phyloP scores from a whole-genome alignment of 2,888 invertebrate species.

The Drosophila yooni region DNA sequence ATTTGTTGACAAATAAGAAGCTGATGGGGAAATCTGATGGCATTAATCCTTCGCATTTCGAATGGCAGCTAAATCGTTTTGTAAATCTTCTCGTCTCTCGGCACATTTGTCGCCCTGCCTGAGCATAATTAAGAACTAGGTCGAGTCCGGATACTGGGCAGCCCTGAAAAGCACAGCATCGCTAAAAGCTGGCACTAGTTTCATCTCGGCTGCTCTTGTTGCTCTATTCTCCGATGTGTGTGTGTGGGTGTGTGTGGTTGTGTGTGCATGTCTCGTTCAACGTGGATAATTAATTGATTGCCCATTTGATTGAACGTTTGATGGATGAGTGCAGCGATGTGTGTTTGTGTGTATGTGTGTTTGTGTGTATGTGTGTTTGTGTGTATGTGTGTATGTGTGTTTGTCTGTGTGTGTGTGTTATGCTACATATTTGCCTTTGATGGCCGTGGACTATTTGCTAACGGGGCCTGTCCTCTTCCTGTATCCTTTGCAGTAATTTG shows the following conservation, averaged over 20 bases:
- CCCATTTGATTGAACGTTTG: constrained; percentile 73
- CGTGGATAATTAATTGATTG: constrained; percentile 74
- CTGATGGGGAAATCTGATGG: background rate
- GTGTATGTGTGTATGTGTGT: constrained; percentile 1
- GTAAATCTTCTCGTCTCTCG: background rate
- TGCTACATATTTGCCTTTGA: constrained; percentile 29
- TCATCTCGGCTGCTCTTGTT: constrained; percentile 9
- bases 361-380: constrained; percentile 13
- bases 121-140: constrained; percentile 59
- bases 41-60: constrained; percentile 9
- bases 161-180: constrained; percentile 33
- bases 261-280: constrained; percentile 26
- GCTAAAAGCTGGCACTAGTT: constrained; percentile 7
- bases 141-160: constrained; percentile 49
- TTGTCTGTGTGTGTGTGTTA: constrained; percentile 8
- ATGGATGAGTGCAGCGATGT: constrained; percentile 49
- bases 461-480: constrained; percentile 18
- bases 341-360: constrained; percentile 16
- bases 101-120: constrained; percentile 26
- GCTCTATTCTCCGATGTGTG: background rate
- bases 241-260: background rate
- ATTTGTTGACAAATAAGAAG: background rate
- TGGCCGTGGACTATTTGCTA: constrained; percentile 38
- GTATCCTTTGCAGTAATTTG: constrained; percentile 65
- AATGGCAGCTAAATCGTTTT: constrained; percentile 12